phyloP scores from a whole-genome alignment of 2,797 vertebrate species.

The Artibeus jamaicensis region DNA sequence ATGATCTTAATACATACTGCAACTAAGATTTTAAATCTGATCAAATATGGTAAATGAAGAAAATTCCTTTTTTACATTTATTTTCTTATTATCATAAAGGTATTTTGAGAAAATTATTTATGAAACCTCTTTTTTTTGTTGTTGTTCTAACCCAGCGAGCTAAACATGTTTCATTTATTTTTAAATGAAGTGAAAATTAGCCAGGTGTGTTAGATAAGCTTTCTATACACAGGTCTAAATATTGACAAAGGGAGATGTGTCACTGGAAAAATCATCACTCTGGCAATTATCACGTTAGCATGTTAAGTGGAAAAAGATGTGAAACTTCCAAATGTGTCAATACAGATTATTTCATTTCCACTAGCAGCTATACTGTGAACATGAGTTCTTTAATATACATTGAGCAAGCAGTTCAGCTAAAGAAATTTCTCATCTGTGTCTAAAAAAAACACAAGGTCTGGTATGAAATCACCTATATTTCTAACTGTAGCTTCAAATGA shows the following conservation, averaged over 20 bases:
- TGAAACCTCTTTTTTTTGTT: constrained; percentile 66
- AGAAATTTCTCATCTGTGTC: constrained; percentile 60
- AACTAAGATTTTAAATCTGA: constrained; percentile 53
- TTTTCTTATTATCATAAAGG: constrained; percentile 72
- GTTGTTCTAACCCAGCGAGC: constrained; percentile 81
- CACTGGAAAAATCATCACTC: constrained; percentile 87
- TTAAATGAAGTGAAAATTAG: constrained; percentile 88
- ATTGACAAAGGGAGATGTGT: constrained; percentile 87
- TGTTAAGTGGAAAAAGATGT: constrained; percentile 87
- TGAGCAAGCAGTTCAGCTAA: constrained; percentile 70
- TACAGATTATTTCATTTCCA: constrained; percentile 88
- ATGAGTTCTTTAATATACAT: constrained; percentile 76
- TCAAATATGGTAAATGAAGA: constrained; percentile 49
- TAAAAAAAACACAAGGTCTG: constrained; percentile 49
- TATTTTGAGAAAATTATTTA: constrained; percentile 80
- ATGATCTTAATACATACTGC: constrained; percentile 1
- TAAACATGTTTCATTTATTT: constrained; percentile 86
- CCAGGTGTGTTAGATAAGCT: constrained; percentile 88
- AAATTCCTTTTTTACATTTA: constrained; percentile 68
- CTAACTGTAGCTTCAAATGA: constrained; percentile 24
- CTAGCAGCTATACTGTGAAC: constrained; percentile 84
- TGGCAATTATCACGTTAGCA: constrained; percentile 88
- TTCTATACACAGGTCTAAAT: constrained; percentile 88
- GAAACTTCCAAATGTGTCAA: constrained; percentile 87
- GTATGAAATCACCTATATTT: constrained; percentile 42